Conservation (phyloP, 1,140 invertebrate genomes). For the Aphidius ervi region DNA sequence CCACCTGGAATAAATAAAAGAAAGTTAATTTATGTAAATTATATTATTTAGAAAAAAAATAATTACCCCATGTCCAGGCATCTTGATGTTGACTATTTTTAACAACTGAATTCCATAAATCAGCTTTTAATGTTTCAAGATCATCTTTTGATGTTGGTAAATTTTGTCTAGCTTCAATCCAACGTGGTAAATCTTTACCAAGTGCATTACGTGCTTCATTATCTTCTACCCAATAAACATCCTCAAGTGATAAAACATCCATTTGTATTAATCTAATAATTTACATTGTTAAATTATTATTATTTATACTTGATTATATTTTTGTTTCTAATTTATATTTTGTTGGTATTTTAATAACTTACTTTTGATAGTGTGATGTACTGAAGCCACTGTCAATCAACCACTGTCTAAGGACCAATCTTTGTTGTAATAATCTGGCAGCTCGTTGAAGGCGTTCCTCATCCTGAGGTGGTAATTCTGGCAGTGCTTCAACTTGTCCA, state of each 20-base stretch:
- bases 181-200: slow-evolving; percentile 74
- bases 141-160: slow-evolving; percentile 75
- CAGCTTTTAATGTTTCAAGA: slow-evolving; percentile 70
- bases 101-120: slow-evolving; percentile 83
- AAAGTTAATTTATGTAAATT: slow-evolving; percentile 11
- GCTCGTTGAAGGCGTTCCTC: slow-evolving; percentile 74
- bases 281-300: slow-evolving; percentile 5
- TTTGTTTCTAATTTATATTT: neutral
- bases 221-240: slow-evolving; percentile 86
- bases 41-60: neutral
- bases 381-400: slow-evolving; percentile 68
- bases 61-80: slow-evolving; percentile 79
- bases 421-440: slow-evolving; percentile 71
- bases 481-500: slow-evolving; percentile 64
- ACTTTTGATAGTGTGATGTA: slow-evolving; percentile 69
- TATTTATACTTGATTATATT: neutral
- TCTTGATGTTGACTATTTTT: slow-evolving; percentile 81
- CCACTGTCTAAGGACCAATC: slow-evolving; percentile 77
- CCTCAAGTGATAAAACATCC: slow-evolving; percentile 77
- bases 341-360: slow-evolving; percentile 17
- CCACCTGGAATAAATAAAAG: slow-evolving; percentile 58
- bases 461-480: slow-evolving; percentile 73
- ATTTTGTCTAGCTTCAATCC: slow-evolving; percentile 71
- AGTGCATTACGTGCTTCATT: slow-evolving; percentile 66
- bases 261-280: slow-evolving; percentile 65